Conservation (phyloP, 1,140 invertebrate species). For the Zaprionus kolodkinae region DNA sequence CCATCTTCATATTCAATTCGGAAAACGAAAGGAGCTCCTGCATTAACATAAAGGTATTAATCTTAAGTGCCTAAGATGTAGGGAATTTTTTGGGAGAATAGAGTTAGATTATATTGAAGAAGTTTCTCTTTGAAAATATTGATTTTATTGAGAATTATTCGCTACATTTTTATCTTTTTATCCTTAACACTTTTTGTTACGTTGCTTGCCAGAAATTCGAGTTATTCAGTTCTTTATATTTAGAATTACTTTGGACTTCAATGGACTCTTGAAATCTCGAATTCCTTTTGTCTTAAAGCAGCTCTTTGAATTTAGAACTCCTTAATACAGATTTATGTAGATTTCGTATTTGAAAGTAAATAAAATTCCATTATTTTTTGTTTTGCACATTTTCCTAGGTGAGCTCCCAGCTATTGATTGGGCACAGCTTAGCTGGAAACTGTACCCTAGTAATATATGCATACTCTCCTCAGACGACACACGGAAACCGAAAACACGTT, state of each 20-base stretch:
- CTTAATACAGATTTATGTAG: neutral
- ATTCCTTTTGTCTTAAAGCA: neutral
- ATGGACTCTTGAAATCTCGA: no score
- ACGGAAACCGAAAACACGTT: conserved; percentile 13
- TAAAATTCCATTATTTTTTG: neutral
- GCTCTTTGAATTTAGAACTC: neutral
- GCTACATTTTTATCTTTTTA: neutral
- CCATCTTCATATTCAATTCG: neutral
- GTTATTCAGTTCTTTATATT: no score
- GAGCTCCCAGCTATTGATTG: neutral
- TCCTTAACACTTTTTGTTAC: no score
- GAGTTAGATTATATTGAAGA: neutral
- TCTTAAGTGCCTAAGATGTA: no score
- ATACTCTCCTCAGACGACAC: conserved; percentile 18
- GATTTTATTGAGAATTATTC: neutral
- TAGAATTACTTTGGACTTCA: no score
- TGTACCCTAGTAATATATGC: neutral
- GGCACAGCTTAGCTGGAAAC: neutral
- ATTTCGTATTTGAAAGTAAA: neutral
- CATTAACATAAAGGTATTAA: no score
- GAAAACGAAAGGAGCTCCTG: neutral
- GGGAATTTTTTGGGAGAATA: no score
- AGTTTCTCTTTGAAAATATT: neutral
- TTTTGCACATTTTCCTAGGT: neutral
- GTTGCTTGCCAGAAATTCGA: no score